Evolutionary conservation across 2,113 vertebrate genomes (phyloP), one percentile per base, ranked within the genome.

Genomic region (Dasyornis broadbenti): DNA sequence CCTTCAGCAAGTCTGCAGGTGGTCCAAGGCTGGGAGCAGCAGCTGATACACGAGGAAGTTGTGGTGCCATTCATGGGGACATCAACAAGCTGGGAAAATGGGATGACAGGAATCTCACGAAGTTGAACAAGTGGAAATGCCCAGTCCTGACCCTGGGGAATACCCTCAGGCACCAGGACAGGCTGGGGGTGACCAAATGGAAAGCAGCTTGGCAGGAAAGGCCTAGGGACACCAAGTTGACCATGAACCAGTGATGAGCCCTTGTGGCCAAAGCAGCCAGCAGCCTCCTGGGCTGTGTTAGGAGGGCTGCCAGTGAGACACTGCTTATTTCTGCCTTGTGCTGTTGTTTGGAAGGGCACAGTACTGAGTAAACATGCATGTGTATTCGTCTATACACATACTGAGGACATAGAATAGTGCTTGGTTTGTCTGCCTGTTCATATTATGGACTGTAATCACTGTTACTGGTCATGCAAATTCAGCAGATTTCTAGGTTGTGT

Each of bases 361-460:
- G 20, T 18, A 22, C 26, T 78, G 65, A 66, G 47, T 35, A 16
- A 81, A 60, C 15, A 8, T 12, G 26, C 11, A 1, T 54, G 6
- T 35, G 15, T 61, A 3, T n/a, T 15, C 39, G 17, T 50, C 40
- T 82, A 0, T 28, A 42, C 16, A 5, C 3, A 3, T 56, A 11
- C 18, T 37, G 53, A 68, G 49, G 61, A 35, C 27, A 27, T 3
- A 24, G 22, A n/a, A 24, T 45, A 45, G 35, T 37, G 2, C 44
- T 87, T 8, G 2, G 50, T 53, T 64, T 82, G 42, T 33, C 12
- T 89, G 11, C 37, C 8, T 88, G 77, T 81, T 57, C 39, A 19
- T 28, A 1, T 28, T 19, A 39, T 10, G 27, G 30, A 10, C 66
- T 76, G 10, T 21, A 69, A 28, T 77, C 9, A 5, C 35, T 64